Evolutionary conservation across 2,797 vertebrate species (phyloP), one percentile per base, ranked within the genome.

Genomic region (Chelonia mydas): DNA sequence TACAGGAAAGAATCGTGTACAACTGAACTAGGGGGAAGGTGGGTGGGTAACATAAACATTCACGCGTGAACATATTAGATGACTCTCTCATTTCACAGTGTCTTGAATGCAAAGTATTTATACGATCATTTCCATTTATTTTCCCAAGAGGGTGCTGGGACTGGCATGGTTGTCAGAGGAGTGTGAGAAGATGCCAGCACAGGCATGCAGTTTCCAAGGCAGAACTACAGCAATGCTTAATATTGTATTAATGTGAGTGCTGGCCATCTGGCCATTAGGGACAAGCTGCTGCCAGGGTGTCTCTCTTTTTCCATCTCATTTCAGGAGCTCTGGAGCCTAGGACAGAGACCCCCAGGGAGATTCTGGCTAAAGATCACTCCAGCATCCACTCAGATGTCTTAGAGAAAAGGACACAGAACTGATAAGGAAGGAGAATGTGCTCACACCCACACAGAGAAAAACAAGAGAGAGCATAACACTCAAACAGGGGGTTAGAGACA

Each of bases 121-220:
- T 68, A 81, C 95, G 92, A 93, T 89, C 86, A 85, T 92, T 97
- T 97, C 94, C 90, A 96, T 94, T 94, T 93, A 85, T 96, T 91
- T 94, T 96, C 95, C 96, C 97, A 94, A 96, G 97, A 97, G 96
- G 96, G 90, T 94, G 95, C 94, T 92, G 95, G 74, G 86, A 95
- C 95, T 97, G 97, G 97, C 97, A 97, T 97, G 94, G 49, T 94
- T 95, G 94, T 96, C 93, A 88, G 88, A 92, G 90, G 96, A 95
- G 93, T 97, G 97, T 97, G 97, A 98, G 97, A 98, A 98, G 98
- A 98, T 97, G 97, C 98, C 98, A 98, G 97, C 97, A 98, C 97
- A 97, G 98, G 94, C 96, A 97, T 97, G 97, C 98, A 98, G 98
- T 98, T 98, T 98, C 98, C 98, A 98, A 98, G 98, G 97, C 97